phyloP scores from a whole-genome alignment of 2,888 invertebrate species.

The Drosophila histrio region DNA sequence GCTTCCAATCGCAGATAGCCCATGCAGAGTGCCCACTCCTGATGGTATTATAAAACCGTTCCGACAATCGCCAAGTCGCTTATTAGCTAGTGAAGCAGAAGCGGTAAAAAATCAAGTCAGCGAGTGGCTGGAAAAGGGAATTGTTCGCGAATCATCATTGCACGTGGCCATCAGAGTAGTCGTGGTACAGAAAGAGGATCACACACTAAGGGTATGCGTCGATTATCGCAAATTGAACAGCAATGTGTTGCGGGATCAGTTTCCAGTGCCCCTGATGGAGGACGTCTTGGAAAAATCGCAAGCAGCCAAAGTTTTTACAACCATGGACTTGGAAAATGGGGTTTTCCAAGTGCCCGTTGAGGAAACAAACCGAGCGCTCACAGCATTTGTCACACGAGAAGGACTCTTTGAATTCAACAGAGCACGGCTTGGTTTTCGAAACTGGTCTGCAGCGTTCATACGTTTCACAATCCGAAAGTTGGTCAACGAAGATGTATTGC shows the following conservation, averaged over 20 bases:
- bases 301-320: background rate
- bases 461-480: constrained; percentile 14
- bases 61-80: constrained; percentile 4
- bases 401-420: too few relatives aligned
- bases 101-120: constrained; percentile 1
- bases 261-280: constrained; percentile 9
- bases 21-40: background rate
- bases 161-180: background rate
- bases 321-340: too few relatives aligned
- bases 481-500: background rate
- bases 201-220: background rate
- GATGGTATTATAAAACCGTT: constrained; percentile 1
- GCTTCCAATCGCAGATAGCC: background rate
- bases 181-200: background rate
- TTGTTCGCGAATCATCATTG: background rate
- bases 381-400: too few relatives aligned
- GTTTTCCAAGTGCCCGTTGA: too few relatives aligned
- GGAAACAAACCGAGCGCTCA: too few relatives aligned
- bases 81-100: background rate
- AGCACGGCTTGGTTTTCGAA: constrained; percentile 16
- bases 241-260: background rate
- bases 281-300: constrained; percentile 5
- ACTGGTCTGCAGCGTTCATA: constrained; percentile 21
- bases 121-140: constrained; percentile 1
- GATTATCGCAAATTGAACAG: constrained; percentile 9